Percentiles rank a stretch among this genome's conserved stretches.
phyloP scores from a whole-genome alignment of 2,797 vertebrate species.

The Malurus leucopterus region DNA sequence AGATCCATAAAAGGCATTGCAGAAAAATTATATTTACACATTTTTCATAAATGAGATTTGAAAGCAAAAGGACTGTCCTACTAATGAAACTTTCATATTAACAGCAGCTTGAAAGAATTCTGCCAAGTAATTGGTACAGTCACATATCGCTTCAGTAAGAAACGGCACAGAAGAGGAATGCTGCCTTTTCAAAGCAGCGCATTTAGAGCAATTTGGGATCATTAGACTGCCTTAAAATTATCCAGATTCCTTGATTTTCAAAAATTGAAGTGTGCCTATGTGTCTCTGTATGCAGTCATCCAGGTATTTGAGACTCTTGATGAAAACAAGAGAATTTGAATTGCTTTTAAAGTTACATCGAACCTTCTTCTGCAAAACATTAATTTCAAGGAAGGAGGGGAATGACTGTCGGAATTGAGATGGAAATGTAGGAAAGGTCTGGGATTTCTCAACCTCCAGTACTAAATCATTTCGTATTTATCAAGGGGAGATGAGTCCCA shows the following conservation, averaged over 20 bases:
- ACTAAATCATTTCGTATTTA: not conserved
- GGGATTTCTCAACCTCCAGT: not conserved
- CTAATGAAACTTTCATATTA: not conserved
- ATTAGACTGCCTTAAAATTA: not conserved
- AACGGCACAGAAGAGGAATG: not conserved
- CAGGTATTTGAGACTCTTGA: not conserved
- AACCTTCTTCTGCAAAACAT: not conserved
- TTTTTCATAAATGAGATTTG: not conserved
- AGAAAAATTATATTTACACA: not conserved
- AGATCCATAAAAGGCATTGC: not conserved
- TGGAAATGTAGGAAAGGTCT: not conserved
- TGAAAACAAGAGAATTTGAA: not conserved
- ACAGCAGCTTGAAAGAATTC: not conserved
- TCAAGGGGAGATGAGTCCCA: not conserved
- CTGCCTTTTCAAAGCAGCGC: not conserved
- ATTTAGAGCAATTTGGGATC: not conserved
- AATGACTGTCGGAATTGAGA: not conserved
- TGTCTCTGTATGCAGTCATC: not conserved
- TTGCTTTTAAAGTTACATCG: not conserved
- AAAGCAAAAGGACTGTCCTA: not conserved
- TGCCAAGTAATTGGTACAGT: not conserved
- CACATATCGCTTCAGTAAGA: not conserved
- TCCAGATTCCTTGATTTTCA: not conserved
- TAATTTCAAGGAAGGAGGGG: not conserved
- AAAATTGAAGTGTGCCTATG: accelerated